Conservation (phyloP, 2,113 vertebrate genomes). For the Phocoena phocoena region DNA sequence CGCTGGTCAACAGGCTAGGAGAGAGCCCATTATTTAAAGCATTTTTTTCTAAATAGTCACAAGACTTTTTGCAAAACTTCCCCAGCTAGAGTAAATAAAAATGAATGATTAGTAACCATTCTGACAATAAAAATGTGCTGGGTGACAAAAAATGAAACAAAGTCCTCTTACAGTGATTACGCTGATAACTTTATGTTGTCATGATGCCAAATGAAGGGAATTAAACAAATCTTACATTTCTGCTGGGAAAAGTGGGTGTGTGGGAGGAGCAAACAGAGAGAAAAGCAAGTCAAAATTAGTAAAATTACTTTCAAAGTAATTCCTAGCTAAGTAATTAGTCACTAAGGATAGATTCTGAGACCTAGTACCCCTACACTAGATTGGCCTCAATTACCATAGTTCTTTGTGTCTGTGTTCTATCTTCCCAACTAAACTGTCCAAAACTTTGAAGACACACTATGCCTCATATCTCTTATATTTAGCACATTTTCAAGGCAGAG, state of each 20-base stretch:
- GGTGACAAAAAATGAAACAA: constrained; percentile 71
- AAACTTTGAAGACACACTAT: background rate
- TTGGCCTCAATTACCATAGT: background rate
- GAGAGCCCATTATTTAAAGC: constrained; percentile 52
- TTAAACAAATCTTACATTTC: constrained; percentile 31
- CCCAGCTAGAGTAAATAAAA: constrained; percentile 67
- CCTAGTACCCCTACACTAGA: background rate
- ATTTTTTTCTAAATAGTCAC: constrained; percentile 62
- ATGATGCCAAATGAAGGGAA: constrained; percentile 7
- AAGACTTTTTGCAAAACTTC: constrained; percentile 68
- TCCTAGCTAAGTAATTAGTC: background rate
- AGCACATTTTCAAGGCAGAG: background rate
- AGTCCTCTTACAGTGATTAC: constrained; percentile 53
- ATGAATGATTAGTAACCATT: constrained; percentile 66
- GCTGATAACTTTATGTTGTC: constrained; percentile 48
- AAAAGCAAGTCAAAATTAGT: background rate
- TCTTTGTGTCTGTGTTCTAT: background rate
- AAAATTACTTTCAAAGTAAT: background rate
- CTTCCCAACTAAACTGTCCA: background rate
- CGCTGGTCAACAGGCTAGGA: background rate
- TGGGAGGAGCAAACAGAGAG: background rate
- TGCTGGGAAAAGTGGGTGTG: background rate
- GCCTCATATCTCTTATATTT: background rate
- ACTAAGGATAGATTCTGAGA: background rate
- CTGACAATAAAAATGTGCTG: constrained; percentile 74